These are phyloP conservation scores for Leptopilina myrica DNA, from an alignment of 2,888 invertebrate species.

Conservation along the genomic window DNA sequence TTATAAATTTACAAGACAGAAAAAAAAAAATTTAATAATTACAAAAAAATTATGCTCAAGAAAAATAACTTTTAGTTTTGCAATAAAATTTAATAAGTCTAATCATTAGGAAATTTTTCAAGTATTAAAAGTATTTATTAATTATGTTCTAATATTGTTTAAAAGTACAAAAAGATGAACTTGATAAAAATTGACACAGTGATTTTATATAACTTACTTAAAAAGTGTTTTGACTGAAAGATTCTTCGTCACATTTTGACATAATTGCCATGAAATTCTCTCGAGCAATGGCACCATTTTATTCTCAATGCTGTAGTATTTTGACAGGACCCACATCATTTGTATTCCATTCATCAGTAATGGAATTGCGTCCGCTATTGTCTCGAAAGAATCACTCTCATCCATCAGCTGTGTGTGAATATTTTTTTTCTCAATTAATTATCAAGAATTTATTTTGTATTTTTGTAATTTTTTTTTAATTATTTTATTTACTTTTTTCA, in stretches of 20 bases:
- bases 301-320: conserved; percentile 90
- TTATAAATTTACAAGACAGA: no score
- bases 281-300: conserved; percentile 90
- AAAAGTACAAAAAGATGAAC: no score
- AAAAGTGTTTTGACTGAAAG: conserved; percentile 86
- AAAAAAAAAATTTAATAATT: no score
- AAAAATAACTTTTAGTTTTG: no score
- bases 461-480: conserved; percentile 10
- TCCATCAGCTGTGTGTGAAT: conserved; percentile 80
- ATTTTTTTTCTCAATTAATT: no score
- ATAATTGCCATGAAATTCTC: conserved; percentile 89
- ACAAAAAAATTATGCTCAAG: no score
- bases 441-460: no score
- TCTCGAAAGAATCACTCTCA: conserved; percentile 83
- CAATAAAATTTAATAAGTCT: no score
- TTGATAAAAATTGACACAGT: no score
- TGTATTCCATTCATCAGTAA: conserved; percentile 89
- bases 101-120: no score
- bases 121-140: no score
- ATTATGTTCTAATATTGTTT: no score
- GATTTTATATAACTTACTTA: conserved; percentile 79
- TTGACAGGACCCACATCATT: conserved; percentile 94
- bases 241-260: conserved; percentile 85
- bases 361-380: conserved; percentile 85
- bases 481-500: neutral